Conservation (phyloP, 1,140 invertebrate genomes). For the Eubasilissa regina region DNA sequence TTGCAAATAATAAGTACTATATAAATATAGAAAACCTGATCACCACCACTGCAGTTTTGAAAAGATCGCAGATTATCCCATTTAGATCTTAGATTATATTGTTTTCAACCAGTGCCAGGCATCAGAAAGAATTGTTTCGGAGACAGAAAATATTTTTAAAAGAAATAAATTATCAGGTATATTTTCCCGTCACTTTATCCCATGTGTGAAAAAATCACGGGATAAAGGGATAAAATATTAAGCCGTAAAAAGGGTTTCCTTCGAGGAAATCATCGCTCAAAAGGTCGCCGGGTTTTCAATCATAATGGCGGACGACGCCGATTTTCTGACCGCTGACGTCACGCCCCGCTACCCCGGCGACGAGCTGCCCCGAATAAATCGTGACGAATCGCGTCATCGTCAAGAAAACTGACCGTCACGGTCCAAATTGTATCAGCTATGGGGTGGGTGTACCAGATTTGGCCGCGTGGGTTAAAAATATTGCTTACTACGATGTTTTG, state of each 20-base stretch:
- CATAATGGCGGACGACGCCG: constrained; percentile 31
- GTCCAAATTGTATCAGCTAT: not conserved
- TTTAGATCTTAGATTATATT: no score
- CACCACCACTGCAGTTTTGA: no score
- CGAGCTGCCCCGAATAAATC: not conserved
- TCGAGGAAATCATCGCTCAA: constrained; percentile 16
- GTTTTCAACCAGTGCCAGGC: not conserved
- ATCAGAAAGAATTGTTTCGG: not conserved
- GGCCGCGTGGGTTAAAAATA: not conserved
- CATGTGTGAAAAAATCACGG: constrained; percentile 21
- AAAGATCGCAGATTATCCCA: no score
- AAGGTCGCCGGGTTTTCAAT: constrained; percentile 56
- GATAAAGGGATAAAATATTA: constrained; percentile 45
- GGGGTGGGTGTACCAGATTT: not conserved
- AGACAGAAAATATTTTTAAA: not conserved
- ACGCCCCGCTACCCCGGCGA: not conserved
- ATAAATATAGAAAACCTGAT: no score
- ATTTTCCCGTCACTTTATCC: constrained; percentile 11
- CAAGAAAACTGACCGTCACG: constrained; percentile 1
- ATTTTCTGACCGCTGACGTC: constrained; percentile 49
- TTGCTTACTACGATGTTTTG: no score
- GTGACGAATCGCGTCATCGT: constrained; percentile 56
- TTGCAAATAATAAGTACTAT: no score
- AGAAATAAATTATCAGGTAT: constrained; percentile 19
- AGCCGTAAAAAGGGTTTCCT: constrained; percentile 40